Evolutionary conservation across 2,113 vertebrate genomes (phyloP).

Genomic region (Xiphias gladius): DNA sequence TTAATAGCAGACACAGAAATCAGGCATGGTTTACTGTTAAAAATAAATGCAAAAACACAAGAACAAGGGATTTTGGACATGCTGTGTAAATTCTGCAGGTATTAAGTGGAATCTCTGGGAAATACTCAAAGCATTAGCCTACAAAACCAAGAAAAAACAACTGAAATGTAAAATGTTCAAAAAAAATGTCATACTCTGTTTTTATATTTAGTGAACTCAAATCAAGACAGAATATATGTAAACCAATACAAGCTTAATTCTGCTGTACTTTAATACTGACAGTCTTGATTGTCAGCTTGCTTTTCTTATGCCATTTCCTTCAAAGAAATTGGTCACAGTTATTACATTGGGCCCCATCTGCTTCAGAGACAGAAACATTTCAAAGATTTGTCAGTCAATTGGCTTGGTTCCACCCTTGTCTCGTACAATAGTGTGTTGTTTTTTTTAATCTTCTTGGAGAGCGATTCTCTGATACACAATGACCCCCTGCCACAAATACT

Average conservation of each 20-base stretch:
- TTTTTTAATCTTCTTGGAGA: conserved; percentile 54
- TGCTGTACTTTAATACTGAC: neutral
- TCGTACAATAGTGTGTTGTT: conserved; percentile 45
- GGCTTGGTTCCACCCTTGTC: conserved; percentile 25
- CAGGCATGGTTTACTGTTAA: too few species aligned
- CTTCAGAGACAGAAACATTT: conserved; percentile 13
- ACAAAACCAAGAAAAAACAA: too few species aligned
- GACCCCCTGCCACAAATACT: conserved; percentile 60
- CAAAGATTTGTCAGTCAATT: conserved; percentile 25
- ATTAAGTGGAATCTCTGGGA: too few species aligned
- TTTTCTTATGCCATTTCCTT: neutral
- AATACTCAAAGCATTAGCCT: too few species aligned
- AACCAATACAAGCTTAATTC: neutral
- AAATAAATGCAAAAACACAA: too few species aligned
- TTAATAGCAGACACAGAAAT: neutral
- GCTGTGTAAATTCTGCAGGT: too few species aligned
- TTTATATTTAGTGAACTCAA: neutral
- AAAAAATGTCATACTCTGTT: neutral
- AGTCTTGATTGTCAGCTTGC: neutral
- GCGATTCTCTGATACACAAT: conserved; percentile 49
- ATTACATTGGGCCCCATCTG: conserved; percentile 6
- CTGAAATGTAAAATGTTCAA: too few species aligned
- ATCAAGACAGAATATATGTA: too few species aligned
- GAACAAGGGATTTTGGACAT: too few species aligned
- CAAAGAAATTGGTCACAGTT: neutral